A percentile compares a stretch with the other conserved stretches of the same genome.
Conservation (phyloP, 2,797 vertebrate species). For the Geotrypetes seraphini region DNA sequence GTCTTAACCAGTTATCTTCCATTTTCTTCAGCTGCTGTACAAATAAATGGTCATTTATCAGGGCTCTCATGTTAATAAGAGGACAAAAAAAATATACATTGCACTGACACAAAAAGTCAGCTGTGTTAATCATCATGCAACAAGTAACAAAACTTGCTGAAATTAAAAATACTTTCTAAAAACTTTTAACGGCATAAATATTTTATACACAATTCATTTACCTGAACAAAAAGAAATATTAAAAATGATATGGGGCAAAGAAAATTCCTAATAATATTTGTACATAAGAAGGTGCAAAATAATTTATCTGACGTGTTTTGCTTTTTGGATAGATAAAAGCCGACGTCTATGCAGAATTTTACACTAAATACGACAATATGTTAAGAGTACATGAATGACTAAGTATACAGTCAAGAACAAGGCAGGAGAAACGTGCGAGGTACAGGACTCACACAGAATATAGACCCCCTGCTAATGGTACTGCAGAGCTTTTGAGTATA, state of each 20-base stretch:
- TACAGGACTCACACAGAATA: conserved; percentile 33
- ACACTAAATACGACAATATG: conserved; percentile 52
- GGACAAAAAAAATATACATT: conserved; percentile 83
- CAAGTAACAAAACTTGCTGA: conserved; percentile 98
- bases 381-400: conserved; percentile 45
- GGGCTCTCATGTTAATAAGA: conserved; percentile 73
- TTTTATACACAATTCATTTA: conserved; percentile 93
- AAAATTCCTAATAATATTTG: conserved; percentile 70
- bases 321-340: conserved; percentile 48
- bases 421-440: conserved; percentile 43
- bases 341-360: conserved; percentile 50
- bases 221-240: conserved; percentile 70
- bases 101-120: conserved; percentile 99
- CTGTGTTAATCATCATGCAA: conserved; percentile 96
- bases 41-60: conserved; percentile 67
- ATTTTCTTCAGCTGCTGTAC: conserved; percentile 75
- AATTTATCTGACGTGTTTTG: conserved; percentile 68
- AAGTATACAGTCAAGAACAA: conserved; percentile 27
- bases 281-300: conserved; percentile 86
- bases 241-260: conserved; percentile 75
- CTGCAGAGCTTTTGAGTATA: conserved; percentile 17
- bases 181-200: conserved; percentile 97
- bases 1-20: conserved; percentile 65
- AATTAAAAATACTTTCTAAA: conserved; percentile 90
- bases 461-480: conserved; percentile 28